Percentiles rank a stretch among this genome's conserved stretches.
phyloP scores from a whole-genome alignment of 2,888 invertebrate genomes.

The Hypena proboscidalis region DNA sequence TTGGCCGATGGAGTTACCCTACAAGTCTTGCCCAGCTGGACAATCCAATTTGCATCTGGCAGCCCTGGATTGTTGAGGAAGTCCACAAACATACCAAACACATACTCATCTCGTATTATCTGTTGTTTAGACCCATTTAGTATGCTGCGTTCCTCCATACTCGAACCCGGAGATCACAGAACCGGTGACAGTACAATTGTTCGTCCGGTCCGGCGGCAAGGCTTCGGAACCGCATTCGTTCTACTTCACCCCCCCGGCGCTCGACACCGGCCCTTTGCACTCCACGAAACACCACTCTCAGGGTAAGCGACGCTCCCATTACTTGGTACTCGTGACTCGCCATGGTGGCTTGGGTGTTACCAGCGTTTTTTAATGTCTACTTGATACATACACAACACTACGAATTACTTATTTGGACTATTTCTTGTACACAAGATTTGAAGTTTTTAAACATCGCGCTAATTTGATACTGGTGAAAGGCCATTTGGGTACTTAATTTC shows the following conservation, averaged over 20 bases:
- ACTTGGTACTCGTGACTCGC: background rate
- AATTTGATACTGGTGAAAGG: no score
- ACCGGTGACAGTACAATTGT: slow-evolving; percentile 90
- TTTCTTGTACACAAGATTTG: no score
- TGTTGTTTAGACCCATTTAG: slow-evolving; percentile 90
- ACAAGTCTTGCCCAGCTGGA: no score
- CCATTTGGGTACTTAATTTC: no score
- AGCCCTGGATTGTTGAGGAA: no score
- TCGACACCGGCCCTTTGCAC: slow-evolving; percentile 63
- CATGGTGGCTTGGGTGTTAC: slow-evolving; percentile 12
- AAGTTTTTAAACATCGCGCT: no score
- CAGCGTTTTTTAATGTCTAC: slow-evolving; percentile 25
- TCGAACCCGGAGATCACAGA: slow-evolving; percentile 88
- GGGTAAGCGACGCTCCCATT: slow-evolving; percentile 45
- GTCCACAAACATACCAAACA: no score
- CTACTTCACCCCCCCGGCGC: slow-evolving; percentile 88
- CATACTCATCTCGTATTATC: no score
- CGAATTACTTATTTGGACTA: background rate
- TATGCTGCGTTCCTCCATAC: slow-evolving; percentile 94
- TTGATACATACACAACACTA: slow-evolving; percentile 5
- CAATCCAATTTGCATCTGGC: no score
- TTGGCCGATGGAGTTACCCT: no score
- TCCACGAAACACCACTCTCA: slow-evolving; percentile 63
- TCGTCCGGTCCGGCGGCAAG: slow-evolving; percentile 93
- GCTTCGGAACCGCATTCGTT: slow-evolving; percentile 94